A percentile compares a stretch with the other conserved stretches of the same genome.
Conservation (phyloP, 2,888 invertebrate genomes). For the Calliphora vomitoria region DNA sequence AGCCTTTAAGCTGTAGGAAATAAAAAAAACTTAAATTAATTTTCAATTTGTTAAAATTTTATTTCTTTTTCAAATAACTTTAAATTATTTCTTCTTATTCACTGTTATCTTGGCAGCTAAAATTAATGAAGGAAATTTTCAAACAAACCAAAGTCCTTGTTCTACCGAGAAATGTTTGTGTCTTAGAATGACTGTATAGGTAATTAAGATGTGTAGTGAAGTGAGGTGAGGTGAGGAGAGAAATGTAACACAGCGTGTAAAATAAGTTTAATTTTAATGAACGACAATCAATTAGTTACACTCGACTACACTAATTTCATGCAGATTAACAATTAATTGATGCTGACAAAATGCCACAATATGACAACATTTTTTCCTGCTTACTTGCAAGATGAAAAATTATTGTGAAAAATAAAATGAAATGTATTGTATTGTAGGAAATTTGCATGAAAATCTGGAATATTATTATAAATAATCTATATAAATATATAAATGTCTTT, state of each 20-base stretch:
- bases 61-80: neutral
- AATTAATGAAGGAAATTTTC: neutral
- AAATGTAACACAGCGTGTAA: constrained; percentile 1
- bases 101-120: neutral
- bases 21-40: neutral
- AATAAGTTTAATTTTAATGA: constrained; percentile 23
- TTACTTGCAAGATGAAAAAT: constrained; percentile 17
- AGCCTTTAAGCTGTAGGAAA: too few relatives aligned
- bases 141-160: neutral
- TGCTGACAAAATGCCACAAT: constrained; percentile 55
- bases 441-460: too few relatives aligned
- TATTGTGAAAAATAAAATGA: neutral
- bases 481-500: too few relatives aligned
- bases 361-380: constrained; percentile 28
- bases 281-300: constrained; percentile 62
- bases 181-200: neutral
- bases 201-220: neutral
- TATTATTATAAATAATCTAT: too few relatives aligned
- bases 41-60: neutral
- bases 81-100: neutral
- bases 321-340: constrained; percentile 57
- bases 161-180: neutral
- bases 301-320: constrained; percentile 54
- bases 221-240: neutral
- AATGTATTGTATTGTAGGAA: too few relatives aligned